A percentile compares a stretch with the other conserved stretches of the same genome.
Conservation (phyloP, 2,113 vertebrate genomes). For the Urocolius indicus region DNA sequence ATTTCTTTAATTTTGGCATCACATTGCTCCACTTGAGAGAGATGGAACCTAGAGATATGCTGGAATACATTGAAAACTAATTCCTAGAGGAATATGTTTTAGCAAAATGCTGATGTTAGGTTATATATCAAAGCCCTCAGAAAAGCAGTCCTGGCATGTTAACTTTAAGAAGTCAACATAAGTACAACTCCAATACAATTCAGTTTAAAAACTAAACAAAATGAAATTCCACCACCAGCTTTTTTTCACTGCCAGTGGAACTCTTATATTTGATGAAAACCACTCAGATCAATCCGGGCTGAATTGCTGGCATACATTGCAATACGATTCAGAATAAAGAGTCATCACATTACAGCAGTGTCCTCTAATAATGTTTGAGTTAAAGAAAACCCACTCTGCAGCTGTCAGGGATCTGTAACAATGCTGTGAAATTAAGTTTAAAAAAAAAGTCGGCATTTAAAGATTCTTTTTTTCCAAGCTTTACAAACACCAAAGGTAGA, state of each 20-base stretch:
- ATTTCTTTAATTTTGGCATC: not conserved
- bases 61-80: not conserved
- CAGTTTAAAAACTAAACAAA: not conserved
- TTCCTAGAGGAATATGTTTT: not conserved
- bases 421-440: not conserved
- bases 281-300: not conserved
- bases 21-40: not conserved
- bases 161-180: not conserved
- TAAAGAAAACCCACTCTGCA: not conserved
- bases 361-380: not conserved
- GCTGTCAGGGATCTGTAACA: not conserved
- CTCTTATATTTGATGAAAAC: not conserved
- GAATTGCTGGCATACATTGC: not conserved
- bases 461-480: not conserved
- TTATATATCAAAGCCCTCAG: not conserved
- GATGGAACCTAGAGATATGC: not conserved
- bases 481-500: not conserved
- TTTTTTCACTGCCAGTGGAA: not conserved
- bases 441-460: not conserved
- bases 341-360: not conserved
- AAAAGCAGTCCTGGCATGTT: not conserved
- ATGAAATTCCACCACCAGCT: not conserved
- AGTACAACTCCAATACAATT: not conserved
- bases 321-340: not conserved
- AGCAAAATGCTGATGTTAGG: not conserved